Conservation (phyloP, 2,888 invertebrate species). For the Opisthograptis luteolata region DNA sequence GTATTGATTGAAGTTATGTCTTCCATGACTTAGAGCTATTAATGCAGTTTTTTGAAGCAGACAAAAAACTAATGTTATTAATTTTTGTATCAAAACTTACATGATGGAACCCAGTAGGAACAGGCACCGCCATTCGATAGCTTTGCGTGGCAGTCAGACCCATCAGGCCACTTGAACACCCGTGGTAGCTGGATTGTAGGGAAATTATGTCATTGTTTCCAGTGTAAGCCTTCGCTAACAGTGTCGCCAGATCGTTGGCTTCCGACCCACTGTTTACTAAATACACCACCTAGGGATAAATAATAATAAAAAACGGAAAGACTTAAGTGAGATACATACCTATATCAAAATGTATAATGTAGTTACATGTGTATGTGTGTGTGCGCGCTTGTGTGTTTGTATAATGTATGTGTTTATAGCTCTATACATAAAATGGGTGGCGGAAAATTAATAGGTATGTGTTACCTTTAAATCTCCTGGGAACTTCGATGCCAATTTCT, state of each 20-base stretch:
- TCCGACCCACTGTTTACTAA: conserved; percentile 98
- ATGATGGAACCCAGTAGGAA: conserved; percentile 90
- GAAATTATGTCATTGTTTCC: conserved; percentile 93
- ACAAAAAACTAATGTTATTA: too few relatives aligned
- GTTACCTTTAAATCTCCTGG: conserved; percentile 94
- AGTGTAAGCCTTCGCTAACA: conserved; percentile 94
- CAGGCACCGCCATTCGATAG: conserved; percentile 91
- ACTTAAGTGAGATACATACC: too few relatives aligned
- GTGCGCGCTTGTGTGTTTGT: too few relatives aligned
- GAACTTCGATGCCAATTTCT: conserved; percentile 90
- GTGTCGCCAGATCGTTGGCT: conserved; percentile 96
- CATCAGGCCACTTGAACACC: conserved; percentile 93
- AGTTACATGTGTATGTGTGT: too few relatives aligned
- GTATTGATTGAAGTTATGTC: too few relatives aligned
- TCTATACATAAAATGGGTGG: too few relatives aligned
- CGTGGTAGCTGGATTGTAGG: conserved; percentile 96
- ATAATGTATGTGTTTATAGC: too few relatives aligned
- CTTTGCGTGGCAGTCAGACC: conserved; percentile 91
- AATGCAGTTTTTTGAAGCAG: too few relatives aligned
- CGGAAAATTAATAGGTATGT: too few relatives aligned
- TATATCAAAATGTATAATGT: too few relatives aligned
- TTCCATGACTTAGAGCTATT: too few relatives aligned
- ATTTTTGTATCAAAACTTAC: conserved; percentile 82
- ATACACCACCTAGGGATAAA: conserved; percentile 89
- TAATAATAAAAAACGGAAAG: not conserved